Base-by-base conservation (phyloP, 2,888 invertebrate genomes). In the Microplitis manilae region DNA sequence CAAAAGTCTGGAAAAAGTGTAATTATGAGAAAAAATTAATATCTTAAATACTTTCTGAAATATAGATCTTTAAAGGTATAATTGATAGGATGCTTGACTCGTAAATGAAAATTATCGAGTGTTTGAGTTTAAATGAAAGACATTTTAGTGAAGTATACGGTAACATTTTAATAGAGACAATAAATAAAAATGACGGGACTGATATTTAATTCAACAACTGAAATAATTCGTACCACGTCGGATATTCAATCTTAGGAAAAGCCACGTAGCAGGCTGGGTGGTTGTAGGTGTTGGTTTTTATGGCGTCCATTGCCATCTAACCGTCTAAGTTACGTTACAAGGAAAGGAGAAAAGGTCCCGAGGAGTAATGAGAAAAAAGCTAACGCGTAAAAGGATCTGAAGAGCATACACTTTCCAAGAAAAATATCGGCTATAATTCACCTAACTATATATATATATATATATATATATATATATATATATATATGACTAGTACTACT, bases 191-290 rank as follows among this genome's bases (percentile, higher is more conserved):
- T 50, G 50, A 50, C 9, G 83, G 86, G 30, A 30, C 30, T 87
- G 85, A 85, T 86, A 87, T 87, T 87, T 87, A 86, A 87, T 87
- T 87, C 87, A 87, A 85, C 84, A 83, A 80, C 79, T 72, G 82
- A 83, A 80, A 85, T 86, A 86, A 86, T 85, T 86, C 84, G 84
- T 79, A 79, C 82, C 62, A 62, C 81, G 79, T 73, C 82, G 82
- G 84, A 85, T 84, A 86, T 86, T 86, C 85, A 85, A 86, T 86
- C 84, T 86, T 85, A 81, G 83, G 79, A 81, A 81, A 82, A 82
- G 62, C 62, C 15, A 15, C 62, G 20, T 50, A 50, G 9, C 9
- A 50, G 50, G 9, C 2, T 9, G 7, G 50, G 50, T 2, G 9
- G 7, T 9, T 2, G 50, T 7, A 7, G 15, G 62, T 62, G 62